These are phyloP conservation scores for Sabellastarte sp. DNA, from an alignment of 2,888 invertebrate species.

Conservation along the genomic window DNA sequence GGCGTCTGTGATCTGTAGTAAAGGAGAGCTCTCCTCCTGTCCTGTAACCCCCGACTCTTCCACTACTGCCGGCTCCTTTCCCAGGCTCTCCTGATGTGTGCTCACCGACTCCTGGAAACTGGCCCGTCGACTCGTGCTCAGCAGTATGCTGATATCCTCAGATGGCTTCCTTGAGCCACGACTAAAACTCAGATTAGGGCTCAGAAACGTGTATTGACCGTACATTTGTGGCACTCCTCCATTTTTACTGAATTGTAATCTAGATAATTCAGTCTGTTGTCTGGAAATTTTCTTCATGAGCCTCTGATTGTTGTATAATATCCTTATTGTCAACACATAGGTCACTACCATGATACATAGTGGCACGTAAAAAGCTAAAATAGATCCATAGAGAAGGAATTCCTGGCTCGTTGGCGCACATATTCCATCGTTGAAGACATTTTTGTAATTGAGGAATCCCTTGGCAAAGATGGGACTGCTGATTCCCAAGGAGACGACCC, in stretches of 20 bases:
- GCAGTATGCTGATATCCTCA: slow-evolving; percentile 15
- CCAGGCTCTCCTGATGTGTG: neutral
- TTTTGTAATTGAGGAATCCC: slow-evolving; percentile 43
- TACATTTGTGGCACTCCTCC: neutral
- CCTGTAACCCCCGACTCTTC: neutral
- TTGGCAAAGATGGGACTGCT: slow-evolving; percentile 58
- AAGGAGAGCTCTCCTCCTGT: neutral
- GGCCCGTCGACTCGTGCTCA: neutral
- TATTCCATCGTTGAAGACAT: slow-evolving; percentile 39
- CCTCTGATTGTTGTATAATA: slow-evolving; percentile 74
- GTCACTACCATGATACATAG: slow-evolving; percentile 90
- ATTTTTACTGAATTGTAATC: neutral
- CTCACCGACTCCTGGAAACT: neutral
- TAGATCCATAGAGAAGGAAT: slow-evolving; percentile 77
- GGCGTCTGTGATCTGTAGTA: neutral
- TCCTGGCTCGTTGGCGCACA: slow-evolving; percentile 46
- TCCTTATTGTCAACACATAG: slow-evolving; percentile 84
- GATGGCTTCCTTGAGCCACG: slow-evolving; percentile 9
- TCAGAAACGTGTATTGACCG: neutral
- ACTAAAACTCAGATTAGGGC: neutral
- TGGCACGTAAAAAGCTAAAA: slow-evolving; percentile 94
- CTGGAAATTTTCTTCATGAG: slow-evolving; percentile 21
- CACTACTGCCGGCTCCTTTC: too few species aligned
- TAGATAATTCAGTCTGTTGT: neutral
- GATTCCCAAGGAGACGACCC: slow-evolving; percentile 75